Evolutionary conservation across 2,797 vertebrate species (phyloP), one percentile per base, ranked within the genome.

Genomic region (Microhierax caerulescens): DNA sequence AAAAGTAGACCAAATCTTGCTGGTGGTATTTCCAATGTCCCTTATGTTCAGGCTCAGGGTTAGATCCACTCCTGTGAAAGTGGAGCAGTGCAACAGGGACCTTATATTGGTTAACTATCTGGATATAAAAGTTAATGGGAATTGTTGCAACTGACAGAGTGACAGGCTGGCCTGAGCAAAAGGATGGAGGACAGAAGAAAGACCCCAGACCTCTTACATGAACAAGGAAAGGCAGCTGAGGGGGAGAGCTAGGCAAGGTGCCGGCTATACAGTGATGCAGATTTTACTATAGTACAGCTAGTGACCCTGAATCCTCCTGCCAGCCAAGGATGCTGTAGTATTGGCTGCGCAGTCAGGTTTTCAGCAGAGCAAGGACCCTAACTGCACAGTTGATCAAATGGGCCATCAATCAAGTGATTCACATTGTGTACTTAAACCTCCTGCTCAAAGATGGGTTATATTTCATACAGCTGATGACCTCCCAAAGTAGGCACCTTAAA

Each of bases 341-440:
- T 67, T 57, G 77, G 34, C 81, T 89, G 51, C 21, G 41, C 60
- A 85, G 60, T 79, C 60, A 80, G 51, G 56, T 84, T 93, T 95
- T 73, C 64, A 79, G 56, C 37, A 74, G 36, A 95, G 51, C 45
- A 89, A 94, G 74, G 74, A 85, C 63, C 77, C 47, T 96, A 86
- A 54, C 60, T 94, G 61, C 86, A 85, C 43, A 91, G 74, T 27
- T 95, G 84, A 93, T 97, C 80, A 95, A 95, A 93, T 0, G n/a
- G 57, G 70, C 86, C 90, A 97, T 97, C 94, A 94, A 54, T 97
- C 90, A 93, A 85, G 32, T 61, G 80, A 77, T 89, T 95, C 85
- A 80, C 63, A 87, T 82, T 85, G 89, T 90, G 81, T 97, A 85
- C 83, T 93, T 94, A 94, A 94, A 74, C 48, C 39, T 93, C 91